phyloP scores from a whole-genome alignment of 1,140 invertebrate species.

The Hyles vespertilio region DNA sequence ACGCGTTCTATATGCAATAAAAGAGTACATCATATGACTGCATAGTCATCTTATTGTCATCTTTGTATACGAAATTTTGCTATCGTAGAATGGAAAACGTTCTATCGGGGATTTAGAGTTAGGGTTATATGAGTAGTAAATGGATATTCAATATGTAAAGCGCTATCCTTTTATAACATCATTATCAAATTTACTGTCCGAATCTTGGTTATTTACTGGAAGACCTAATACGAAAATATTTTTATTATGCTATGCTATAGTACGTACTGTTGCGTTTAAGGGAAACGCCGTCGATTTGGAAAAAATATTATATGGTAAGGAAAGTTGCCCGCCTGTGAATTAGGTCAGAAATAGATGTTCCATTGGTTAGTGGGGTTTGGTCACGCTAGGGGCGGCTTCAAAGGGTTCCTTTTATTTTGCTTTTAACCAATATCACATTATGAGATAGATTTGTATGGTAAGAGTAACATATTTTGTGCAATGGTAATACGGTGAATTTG shows the following conservation, averaged over 20 bases:
- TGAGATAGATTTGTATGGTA: conserved; percentile 32
- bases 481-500: conserved; percentile 34
- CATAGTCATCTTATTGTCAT: conserved; percentile 21
- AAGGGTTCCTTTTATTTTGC: conserved; percentile 33
- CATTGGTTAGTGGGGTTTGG: conserved; percentile 29
- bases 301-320: conserved; percentile 33
- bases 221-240: conserved; percentile 34
- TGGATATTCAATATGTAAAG: conserved; percentile 29
- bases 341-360: conserved; percentile 38
- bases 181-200: conserved; percentile 20
- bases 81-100: conserved; percentile 31
- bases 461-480: conserved; percentile 49
- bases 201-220: conserved; percentile 34
- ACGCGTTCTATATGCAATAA: conserved; percentile 35
- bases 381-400: conserved; percentile 23
- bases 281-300: conserved; percentile 31
- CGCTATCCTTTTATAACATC: conserved; percentile 31
- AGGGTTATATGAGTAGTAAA: conserved; percentile 36
- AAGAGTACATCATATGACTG: conserved; percentile 36
- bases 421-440: conserved; percentile 30
- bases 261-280: conserved; percentile 19
- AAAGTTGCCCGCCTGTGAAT: conserved; percentile 27
- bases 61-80: conserved; percentile 34
- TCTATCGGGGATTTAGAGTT: conserved; percentile 38
- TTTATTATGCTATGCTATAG: conserved; percentile 28